Evolutionary conservation across 2,888 invertebrate species (phyloP), one percentile per base, ranked within the genome.

Genomic region (Lasioglossum vierecki): DNA sequence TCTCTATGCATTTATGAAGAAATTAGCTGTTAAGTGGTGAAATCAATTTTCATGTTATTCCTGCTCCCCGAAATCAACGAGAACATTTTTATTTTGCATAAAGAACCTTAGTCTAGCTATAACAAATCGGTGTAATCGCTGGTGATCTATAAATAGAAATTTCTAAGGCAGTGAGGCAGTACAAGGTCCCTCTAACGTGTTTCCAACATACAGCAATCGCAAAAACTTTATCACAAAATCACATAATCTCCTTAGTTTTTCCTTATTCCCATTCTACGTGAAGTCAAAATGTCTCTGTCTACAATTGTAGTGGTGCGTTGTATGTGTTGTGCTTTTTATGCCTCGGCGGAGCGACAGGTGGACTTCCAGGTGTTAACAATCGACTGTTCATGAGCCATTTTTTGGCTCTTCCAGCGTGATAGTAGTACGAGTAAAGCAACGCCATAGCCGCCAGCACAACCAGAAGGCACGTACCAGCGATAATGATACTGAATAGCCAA

Each of bases 361-460:
- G 93, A 49, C 60, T 87, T 60, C 93, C 92, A 15, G 92, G 86
- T 13, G 83, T 77, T 73, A 93, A 81, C 76, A 92, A 87, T 83
- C 91, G 92, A 74, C 93, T 91, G n/a, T 93, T 91, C 92, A 94
- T 96, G 44, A 97, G 94, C 93, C 97, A 95, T 88, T 95, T 96
- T 95, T 97, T 97, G 90, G 97, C 96, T 89, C 96, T 96, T 91
- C 97, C 97, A 92, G 97, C 96, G 95, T 97, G 97, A 95, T 97
- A 97, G 94, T 97, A 97, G 95, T 97, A 97, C 92, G 97, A 95
- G 95, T 97, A 98, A 91, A 97, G 95, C 84, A 96, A 96, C 87
- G 96, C 96, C 93, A 97, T 95, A 89, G 96, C 95, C 84, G 96
- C 96, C 92, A 97, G 94, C 72, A 97, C 96, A 92, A 97, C 95